phyloP scores from a whole-genome alignment of 2,888 invertebrate genomes.

The Andricus quercusramuli region DNA sequence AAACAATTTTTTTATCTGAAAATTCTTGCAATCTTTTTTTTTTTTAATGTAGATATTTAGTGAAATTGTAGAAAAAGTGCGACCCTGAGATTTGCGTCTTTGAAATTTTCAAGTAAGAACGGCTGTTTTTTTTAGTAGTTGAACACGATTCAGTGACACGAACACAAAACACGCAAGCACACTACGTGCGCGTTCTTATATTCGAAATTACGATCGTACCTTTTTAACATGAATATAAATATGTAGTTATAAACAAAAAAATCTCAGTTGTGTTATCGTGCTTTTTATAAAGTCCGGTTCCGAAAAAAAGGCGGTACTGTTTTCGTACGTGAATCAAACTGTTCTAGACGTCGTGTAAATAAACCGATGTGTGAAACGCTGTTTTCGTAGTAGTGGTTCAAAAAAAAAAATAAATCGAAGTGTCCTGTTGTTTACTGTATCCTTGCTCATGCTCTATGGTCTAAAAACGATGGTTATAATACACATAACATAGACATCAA shows the following conservation, averaged over 20 bases:
- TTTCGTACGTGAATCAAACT: conserved; percentile 46
- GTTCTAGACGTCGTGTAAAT: conserved; percentile 44
- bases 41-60: conserved; percentile 6
- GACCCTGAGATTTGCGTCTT: background rate
- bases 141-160: conserved; percentile 26
- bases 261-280: conserved; percentile 39
- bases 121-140: conserved; percentile 17
- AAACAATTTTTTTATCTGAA: conserved; percentile 12
- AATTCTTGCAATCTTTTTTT: conserved; percentile 20
- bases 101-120: background rate
- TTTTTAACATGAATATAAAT: conserved; percentile 57
- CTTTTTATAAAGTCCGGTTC: conserved; percentile 34
- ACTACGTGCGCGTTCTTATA: conserved; percentile 41
- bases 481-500: conserved; percentile 20
- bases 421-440: conserved; percentile 44
- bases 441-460: conserved; percentile 41
- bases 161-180: background rate
- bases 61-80: conserved; percentile 44
- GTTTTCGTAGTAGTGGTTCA: conserved; percentile 57
- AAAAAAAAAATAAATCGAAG: conserved; percentile 28
- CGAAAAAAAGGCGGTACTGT: conserved; percentile 37
- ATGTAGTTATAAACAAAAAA: conserved; percentile 35
- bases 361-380: conserved; percentile 53
- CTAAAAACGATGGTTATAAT: conserved; percentile 39
- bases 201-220: conserved; percentile 52